Base-by-base conservation (phyloP, 2,113 vertebrate species). In the Platysternon megacephalum region DNA sequence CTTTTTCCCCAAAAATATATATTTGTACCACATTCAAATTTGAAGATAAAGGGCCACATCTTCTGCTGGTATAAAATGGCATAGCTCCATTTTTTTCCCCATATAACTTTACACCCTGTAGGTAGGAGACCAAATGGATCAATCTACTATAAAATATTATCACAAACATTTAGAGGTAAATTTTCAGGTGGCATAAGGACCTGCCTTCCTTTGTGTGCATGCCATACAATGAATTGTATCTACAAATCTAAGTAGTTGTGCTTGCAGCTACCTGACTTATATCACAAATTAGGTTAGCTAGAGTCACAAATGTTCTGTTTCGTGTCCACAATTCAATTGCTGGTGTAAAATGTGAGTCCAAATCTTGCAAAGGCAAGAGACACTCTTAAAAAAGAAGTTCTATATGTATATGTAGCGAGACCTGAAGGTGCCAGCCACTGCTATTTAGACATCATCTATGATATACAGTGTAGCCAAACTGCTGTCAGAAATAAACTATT, bases 401-500 rank as follows among this genome's bases (percentile, higher is more conserved):
- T 32, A 91, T 86, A 72, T 89, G 53, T 28, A 14, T 21, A 89
- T 90, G 68, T 51, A 89, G 55, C 17, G 13, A 93, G 8, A 17
- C 55, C 29, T 80, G 95, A 93, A 95, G 35, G 88, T 12, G 4
- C 89, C 90, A 94, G 55, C 68, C 94, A 76, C 29, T 84, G 80
- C 51, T 87, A 46, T 78, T 44, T 78, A 78, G 74, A 46, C 17
- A 42, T 68, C 65, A 84, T 5, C 61, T 86, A 35, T 88, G 26
- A 11, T 94, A 72, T 42, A 84, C 78, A 91, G 24, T 1, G 79
- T 65, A 94, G 55, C 89, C 80, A 96, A 84, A 53, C 92, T 96
- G 86, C 90, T 42, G n/a, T 89, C 80, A 92, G 85, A 95, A 91
- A 89, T 96, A 93, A 94, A 94, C 55, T 90, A 86, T 80, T 96